Evolutionary conservation across 2,113 vertebrate genomes (phyloP).

Genomic region (Callaeas wilsoni): DNA sequence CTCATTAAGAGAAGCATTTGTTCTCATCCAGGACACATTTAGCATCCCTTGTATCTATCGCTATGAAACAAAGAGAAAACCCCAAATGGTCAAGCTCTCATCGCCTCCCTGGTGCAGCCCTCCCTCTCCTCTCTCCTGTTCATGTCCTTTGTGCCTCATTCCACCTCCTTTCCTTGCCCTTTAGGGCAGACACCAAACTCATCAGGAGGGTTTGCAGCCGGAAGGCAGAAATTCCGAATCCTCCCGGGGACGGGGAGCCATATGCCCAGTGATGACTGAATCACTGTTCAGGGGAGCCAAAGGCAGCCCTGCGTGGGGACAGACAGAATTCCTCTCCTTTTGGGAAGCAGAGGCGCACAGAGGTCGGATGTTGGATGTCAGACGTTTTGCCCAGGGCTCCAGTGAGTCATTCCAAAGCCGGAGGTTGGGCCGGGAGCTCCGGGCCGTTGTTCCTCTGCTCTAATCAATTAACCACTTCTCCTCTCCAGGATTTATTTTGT

Average conservation of each 20-base stretch:
- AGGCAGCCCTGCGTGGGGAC: neutral
- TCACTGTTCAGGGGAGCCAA: neutral
- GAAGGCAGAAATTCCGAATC: neutral
- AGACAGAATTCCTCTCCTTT: neutral
- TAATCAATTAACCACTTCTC: neutral
- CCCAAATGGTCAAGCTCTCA: neutral
- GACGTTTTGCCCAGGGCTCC: neutral
- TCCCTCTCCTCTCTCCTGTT: neutral
- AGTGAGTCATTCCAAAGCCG: neutral
- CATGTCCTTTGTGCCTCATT: neutral
- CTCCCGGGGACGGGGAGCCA: neutral
- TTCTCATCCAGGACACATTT: neutral
- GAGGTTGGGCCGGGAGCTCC: neutral
- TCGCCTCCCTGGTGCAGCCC: neutral
- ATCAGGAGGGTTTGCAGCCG: neutral
- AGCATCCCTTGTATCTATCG: neutral
- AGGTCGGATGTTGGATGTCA: neutral
- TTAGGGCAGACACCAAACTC: neutral
- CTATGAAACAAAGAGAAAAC: neutral
- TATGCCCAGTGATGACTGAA: accelerated
- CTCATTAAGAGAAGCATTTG: neutral
- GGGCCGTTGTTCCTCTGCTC: neutral
- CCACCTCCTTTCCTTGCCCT: neutral
- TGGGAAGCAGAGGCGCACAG: neutral
- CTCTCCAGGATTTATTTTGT: neutral